These are phyloP conservation scores for Protaetia brevitarsis DNA, from an alignment of 1,140 invertebrate genomes.

Conservation along the genomic window DNA sequence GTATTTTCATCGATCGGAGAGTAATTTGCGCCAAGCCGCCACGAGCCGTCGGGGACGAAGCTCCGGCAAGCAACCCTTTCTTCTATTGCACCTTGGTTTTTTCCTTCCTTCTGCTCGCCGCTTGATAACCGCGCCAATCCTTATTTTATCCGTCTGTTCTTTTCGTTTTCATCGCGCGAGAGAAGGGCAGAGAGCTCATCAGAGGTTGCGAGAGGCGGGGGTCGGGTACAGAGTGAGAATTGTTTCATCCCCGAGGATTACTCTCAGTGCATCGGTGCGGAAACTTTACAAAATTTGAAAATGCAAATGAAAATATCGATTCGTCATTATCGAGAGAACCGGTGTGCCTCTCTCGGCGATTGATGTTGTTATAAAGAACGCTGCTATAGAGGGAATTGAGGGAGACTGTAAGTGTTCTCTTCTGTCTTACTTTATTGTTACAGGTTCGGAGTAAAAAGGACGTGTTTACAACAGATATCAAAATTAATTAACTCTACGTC, in stretches of 20 bases:
- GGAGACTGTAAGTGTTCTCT: too few relatives aligned
- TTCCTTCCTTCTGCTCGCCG: constrained; percentile 4
- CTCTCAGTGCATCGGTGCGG: constrained; percentile 14
- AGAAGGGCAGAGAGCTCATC: too few relatives aligned
- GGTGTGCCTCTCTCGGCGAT: constrained; percentile 7
- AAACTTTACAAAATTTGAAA: constrained; percentile 22
- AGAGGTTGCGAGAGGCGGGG: too few relatives aligned
- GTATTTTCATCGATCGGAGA: constrained; percentile 33
- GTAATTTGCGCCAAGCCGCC: constrained; percentile 34
- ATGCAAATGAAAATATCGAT: constrained; percentile 24
- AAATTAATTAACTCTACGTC: too few relatives aligned
- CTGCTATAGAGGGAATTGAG: too few relatives aligned
- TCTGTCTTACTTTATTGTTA: too few relatives aligned
- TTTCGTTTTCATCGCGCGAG: background rate
- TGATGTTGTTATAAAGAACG: constrained; percentile 8
- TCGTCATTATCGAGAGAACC: constrained; percentile 21
- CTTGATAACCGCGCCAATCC: background rate
- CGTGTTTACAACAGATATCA: too few relatives aligned
- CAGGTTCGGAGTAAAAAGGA: too few relatives aligned
- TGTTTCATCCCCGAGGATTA: constrained; percentile 20
- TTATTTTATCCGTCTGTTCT: constrained; percentile 11
- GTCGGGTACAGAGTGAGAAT: constrained; percentile 2
- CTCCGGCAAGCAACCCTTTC: background rate
- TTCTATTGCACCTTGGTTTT: constrained; percentile 4
- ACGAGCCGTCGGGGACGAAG: too few relatives aligned